phyloP scores from a whole-genome alignment of 2,797 vertebrate species.

The Limosa lapponica region DNA sequence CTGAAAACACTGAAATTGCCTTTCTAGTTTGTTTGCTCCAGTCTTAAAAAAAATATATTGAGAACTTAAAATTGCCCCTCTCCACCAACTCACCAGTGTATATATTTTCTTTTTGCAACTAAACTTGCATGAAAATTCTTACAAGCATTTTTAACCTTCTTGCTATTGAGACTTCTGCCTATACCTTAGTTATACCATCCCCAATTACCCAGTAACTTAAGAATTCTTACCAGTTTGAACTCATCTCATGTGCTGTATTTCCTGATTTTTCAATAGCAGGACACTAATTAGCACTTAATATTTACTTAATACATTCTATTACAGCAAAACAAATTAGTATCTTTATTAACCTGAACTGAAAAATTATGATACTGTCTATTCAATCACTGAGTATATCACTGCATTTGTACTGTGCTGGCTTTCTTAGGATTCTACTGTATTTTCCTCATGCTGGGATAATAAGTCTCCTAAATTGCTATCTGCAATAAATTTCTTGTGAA shows the following conservation, averaged over 20 bases:
- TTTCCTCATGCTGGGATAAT: slow-evolving; percentile 73
- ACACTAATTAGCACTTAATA: slow-evolving; percentile 64
- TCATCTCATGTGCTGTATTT: not conserved
- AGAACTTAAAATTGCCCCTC: slow-evolving; percentile 24
- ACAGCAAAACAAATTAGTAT: slow-evolving; percentile 19
- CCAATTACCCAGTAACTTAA: not conserved
- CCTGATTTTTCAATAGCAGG: slow-evolving; percentile 32
- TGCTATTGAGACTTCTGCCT: not conserved
- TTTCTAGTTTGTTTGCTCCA: not conserved
- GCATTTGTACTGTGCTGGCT: slow-evolving; percentile 54
- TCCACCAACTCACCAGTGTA: slow-evolving; percentile 17
- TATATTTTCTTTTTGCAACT: not conserved
- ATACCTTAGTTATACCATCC: not conserved
- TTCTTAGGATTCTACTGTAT: slow-evolving; percentile 57
- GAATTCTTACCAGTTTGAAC: slow-evolving; percentile 15
- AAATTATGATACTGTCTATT: slow-evolving; percentile 28
- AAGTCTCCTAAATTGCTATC: slow-evolving; percentile 64
- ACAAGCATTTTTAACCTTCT: slow-evolving; percentile 33
- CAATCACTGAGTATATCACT: not conserved
- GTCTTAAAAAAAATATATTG: slow-evolving; percentile 28
- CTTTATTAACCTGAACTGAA: slow-evolving; percentile 46
- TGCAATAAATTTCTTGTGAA: slow-evolving; percentile 69
- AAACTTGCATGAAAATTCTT: slow-evolving; percentile 31
- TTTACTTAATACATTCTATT: slow-evolving; percentile 42
- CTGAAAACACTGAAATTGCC: not conserved